Evolutionary conservation across 92 coral and sea anemone species (phyloP).

Genomic region (Palythoa caribaeorum): DNA sequence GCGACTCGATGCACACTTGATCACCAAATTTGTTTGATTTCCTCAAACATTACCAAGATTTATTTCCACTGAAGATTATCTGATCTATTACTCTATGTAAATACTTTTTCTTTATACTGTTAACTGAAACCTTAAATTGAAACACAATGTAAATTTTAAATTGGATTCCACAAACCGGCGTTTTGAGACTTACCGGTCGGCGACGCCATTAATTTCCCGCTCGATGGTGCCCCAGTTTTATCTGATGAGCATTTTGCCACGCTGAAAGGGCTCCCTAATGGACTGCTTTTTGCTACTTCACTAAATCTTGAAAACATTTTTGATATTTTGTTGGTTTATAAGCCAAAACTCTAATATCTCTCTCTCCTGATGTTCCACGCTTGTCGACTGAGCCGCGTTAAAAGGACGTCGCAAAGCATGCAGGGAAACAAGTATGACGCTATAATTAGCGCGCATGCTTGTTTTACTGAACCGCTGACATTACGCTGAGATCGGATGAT

Average conservation of each 20-base stretch:
- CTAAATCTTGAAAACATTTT: constrained; percentile 91
- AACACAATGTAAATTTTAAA: not conserved
- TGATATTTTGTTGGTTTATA: not conserved
- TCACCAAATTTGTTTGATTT: too few species aligned
- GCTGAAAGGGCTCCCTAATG: constrained; percentile 80
- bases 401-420: constrained; percentile 45
- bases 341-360: not conserved
- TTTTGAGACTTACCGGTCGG: constrained; percentile 72
- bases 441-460: constrained; percentile 26
- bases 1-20: too few species aligned
- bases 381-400: constrained; percentile 51
- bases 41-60: too few species aligned
- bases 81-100: too few species aligned
- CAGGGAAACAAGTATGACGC: constrained; percentile 51
- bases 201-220: constrained; percentile 86
- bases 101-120: too few species aligned
- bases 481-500: too few species aligned
- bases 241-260: constrained; percentile 84
- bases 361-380: constrained; percentile 5
- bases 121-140: too few species aligned
- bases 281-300: constrained; percentile 89
- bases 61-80: too few species aligned
- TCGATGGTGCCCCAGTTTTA: constrained; percentile 48
- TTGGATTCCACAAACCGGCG: not conserved
- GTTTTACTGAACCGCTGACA: not conserved